Conservation (phyloP, 1,140 invertebrate genomes). For the Eurosta solidaginis region DNA sequence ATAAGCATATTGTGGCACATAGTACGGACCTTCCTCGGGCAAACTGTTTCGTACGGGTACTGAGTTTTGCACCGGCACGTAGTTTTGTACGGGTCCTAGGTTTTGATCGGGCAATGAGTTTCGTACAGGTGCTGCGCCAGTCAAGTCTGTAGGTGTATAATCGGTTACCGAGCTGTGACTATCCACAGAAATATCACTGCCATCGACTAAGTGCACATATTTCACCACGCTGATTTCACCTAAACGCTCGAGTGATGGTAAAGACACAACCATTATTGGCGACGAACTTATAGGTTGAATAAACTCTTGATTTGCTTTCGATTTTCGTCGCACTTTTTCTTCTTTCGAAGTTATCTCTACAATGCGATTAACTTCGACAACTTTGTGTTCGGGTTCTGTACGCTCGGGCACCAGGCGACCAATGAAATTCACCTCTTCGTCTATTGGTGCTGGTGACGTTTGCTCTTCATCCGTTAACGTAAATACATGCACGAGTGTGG, state of each 20-base stretch:
- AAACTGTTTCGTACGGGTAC: no score
- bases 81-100: neutral
- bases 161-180: slow-evolving; percentile 56
- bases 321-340: slow-evolving; percentile 64
- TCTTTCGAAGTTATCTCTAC: slow-evolving; percentile 69
- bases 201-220: slow-evolving; percentile 66
- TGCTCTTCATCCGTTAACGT: slow-evolving; percentile 55
- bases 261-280: slow-evolving; percentile 61
- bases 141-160: slow-evolving; percentile 52
- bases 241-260: slow-evolving; percentile 67
- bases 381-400: slow-evolving; percentile 61
- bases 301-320: slow-evolving; percentile 64
- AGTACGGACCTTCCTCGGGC: neutral
- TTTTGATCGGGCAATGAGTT: slow-evolving; percentile 41
- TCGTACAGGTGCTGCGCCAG: slow-evolving; percentile 41
- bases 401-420: slow-evolving; percentile 21
- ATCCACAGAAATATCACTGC: slow-evolving; percentile 53
- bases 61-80: neutral
- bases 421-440: neutral
- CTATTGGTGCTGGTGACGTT: slow-evolving; percentile 31
- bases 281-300: slow-evolving; percentile 59
- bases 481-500: slow-evolving; percentile 63
- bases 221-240: slow-evolving; percentile 70
- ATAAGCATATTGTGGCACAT: slow-evolving; percentile 10
- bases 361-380: slow-evolving; percentile 69